phyloP scores from a whole-genome alignment of 92 coral and sea anemone species.

The Parazoanthus swiftii region DNA sequence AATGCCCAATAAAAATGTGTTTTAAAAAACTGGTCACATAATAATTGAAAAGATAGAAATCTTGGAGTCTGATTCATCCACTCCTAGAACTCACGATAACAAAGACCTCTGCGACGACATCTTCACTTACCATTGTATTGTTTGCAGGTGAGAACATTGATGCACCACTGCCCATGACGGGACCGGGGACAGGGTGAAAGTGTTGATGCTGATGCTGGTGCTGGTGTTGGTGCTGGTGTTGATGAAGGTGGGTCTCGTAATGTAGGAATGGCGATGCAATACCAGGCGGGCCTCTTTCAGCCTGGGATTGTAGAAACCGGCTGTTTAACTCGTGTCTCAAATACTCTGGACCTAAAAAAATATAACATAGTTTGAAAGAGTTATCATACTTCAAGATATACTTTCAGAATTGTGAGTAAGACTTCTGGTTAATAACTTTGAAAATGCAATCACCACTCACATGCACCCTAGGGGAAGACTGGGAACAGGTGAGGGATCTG shows the following conservation, averaged over 20 bases:
- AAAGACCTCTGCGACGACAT: not conserved
- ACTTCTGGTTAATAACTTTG: too few species aligned
- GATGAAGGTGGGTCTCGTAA: slow-evolving; percentile 94
- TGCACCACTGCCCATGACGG: slow-evolving; percentile 50
- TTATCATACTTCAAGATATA: not conserved
- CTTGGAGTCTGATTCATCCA: too few species aligned
- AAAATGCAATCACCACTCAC: too few species aligned
- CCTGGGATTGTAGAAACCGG: slow-evolving; percentile 88
- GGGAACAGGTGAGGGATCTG: too few species aligned
- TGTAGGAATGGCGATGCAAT: slow-evolving; percentile 74
- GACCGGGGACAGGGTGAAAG: slow-evolving; percentile 78
- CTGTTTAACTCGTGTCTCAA: slow-evolving; percentile 87
- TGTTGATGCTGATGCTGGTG: slow-evolving; percentile 94
- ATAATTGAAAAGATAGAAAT: too few species aligned
- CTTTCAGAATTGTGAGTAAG: too few species aligned
- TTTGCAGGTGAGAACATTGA: slow-evolving; percentile 64
- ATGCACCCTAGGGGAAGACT: too few species aligned
- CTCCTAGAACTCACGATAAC: not conserved
- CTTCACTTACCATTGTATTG: slow-evolving; percentile 66
- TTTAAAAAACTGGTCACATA: too few species aligned
- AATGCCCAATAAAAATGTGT: too few species aligned
- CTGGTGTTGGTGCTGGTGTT: slow-evolving; percentile 82
- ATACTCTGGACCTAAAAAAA: slow-evolving; percentile 73
- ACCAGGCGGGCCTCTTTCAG: slow-evolving; percentile 65
- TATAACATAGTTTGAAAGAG: not conserved